A percentile compares a stretch with the other conserved stretches of the same genome.
These are phyloP conservation scores for Hippopotamyrus pictus DNA, from an alignment of 2,797 vertebrate genomes.

Conservation along the genomic window DNA sequence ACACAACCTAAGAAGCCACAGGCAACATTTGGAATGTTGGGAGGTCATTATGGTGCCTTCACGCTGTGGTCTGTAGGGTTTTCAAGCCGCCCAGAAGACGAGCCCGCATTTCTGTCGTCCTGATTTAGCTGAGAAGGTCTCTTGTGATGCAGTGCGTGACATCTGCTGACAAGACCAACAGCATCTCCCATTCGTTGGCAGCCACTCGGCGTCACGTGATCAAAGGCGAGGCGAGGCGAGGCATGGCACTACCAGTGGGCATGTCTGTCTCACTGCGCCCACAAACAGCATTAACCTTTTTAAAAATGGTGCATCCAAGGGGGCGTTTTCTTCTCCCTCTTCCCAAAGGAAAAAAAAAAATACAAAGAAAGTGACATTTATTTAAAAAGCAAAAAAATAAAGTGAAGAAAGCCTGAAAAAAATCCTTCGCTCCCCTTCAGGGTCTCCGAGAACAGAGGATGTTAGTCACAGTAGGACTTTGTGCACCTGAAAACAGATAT, in stretches of 20 bases:
- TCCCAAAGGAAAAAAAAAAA: background rate
- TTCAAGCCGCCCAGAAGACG: background rate
- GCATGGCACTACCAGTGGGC: constrained; percentile 39
- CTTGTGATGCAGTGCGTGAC: constrained; percentile 35
- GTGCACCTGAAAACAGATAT: background rate
- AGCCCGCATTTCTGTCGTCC: constrained; percentile 32
- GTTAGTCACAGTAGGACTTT: constrained; percentile 11
- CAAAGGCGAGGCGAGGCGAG: constrained; percentile 47
- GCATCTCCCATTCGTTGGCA: constrained; percentile 46
- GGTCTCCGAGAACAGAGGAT: constrained; percentile 25
- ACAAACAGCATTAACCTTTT: constrained; percentile 43
- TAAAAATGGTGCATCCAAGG: constrained; percentile 29
- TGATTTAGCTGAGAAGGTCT: constrained; percentile 55
- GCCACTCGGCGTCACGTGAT: constrained; percentile 60
- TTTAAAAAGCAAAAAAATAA: constrained; percentile 4
- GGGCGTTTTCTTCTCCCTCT: constrained; percentile 15
- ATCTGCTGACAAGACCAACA: constrained; percentile 56
- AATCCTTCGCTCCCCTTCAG: constrained; percentile 29
- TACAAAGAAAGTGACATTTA: constrained; percentile 9
- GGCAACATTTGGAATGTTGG: background rate
- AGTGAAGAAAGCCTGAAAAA: background rate
- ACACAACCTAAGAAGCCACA: background rate
- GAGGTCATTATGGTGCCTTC: background rate
- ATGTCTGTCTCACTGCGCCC: constrained; percentile 37
- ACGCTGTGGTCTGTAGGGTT: background rate